Evolutionary conservation across 2,113 vertebrate species (phyloP).

Genomic region (Leucopsar rothschildi): DNA sequence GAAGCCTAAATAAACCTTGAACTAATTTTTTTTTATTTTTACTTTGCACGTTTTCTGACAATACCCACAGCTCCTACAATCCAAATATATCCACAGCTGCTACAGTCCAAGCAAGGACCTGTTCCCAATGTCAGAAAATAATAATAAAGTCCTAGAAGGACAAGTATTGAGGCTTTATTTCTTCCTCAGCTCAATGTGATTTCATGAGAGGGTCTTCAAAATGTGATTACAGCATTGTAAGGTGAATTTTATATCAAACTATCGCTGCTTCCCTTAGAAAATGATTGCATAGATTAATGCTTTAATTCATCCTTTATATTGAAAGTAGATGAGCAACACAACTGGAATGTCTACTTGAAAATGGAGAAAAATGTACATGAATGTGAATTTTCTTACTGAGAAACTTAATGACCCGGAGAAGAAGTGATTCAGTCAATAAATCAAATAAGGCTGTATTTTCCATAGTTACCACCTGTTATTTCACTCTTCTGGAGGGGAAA

Average conservation of each 20-base stretch:
- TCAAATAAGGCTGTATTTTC: not conserved
- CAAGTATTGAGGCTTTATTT: not conserved
- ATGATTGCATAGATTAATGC: not conserved
- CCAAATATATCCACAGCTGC: not conserved
- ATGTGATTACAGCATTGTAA: not conserved
- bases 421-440: not conserved
- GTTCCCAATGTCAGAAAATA: not conserved
- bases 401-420: not conserved
- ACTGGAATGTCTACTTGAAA: not conserved
- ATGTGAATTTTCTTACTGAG: not conserved
- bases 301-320: conserved; percentile 30
- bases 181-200: not conserved
- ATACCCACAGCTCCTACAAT: not conserved
- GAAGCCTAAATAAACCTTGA: not conserved
- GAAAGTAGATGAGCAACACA: not conserved
- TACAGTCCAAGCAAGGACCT: not conserved
- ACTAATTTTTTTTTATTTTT: not conserved
- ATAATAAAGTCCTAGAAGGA: not conserved
- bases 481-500: not conserved
- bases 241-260: not conserved
- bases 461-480: not conserved
- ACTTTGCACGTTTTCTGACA: not conserved
- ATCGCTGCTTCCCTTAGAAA: not conserved
- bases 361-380: conserved; percentile 1
- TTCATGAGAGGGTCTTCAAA: conserved; percentile 8